A percentile compares a stretch with the other conserved stretches of the same genome.
phyloP scores from a whole-genome alignment of 1,140 invertebrate species.

The Platorchestia sp. region DNA sequence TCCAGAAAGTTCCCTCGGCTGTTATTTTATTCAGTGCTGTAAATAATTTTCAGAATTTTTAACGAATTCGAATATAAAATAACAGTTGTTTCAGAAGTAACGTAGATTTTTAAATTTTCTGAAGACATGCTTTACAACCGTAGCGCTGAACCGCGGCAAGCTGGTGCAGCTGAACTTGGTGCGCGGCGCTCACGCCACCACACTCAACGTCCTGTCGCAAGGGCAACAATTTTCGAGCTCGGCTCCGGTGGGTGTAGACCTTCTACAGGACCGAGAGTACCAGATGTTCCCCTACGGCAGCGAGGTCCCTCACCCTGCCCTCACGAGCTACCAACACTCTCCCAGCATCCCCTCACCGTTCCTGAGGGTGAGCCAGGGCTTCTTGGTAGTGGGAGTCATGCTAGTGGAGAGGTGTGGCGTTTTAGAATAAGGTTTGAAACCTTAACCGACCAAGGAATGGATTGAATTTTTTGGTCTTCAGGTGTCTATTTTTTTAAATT shows the following conservation, averaged over 20 bases:
- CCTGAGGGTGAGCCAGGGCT: not conserved
- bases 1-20: not conserved
- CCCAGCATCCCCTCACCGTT: not conserved
- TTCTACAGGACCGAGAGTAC: not conserved
- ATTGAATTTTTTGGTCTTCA: no score
- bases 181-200: not conserved
- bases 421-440: no score
- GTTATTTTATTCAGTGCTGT: not conserved
- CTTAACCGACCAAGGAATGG: no score
- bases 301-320: constrained; percentile 6
- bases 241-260: not conserved
- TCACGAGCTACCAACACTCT: not conserved
- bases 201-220: not conserved
- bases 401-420: no score
- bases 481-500: no score
- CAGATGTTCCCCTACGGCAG: constrained; percentile 18
- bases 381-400: no score
- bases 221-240: not conserved
- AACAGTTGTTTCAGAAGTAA: not conserved
- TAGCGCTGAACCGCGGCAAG: constrained; percentile 1
- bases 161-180: not conserved
- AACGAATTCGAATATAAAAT: not conserved
- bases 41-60: not conserved
- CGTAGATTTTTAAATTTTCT: not conserved
- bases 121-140: not conserved